Evolutionary conservation across 2,888 invertebrate species (phyloP).

Genomic region (Tinea trinotella): DNA sequence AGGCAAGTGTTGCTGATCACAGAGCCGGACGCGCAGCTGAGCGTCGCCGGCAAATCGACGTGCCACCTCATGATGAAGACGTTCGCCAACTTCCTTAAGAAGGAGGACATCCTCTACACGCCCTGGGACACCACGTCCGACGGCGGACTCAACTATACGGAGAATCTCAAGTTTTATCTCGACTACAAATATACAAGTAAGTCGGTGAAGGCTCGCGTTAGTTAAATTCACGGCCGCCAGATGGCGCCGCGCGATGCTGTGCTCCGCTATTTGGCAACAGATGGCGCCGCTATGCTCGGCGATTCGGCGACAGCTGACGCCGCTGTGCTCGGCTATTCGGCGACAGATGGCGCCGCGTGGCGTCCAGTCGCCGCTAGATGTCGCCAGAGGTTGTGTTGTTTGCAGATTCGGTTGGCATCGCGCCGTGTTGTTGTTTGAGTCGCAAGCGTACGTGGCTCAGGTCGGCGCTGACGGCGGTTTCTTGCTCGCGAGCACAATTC

Average conservation of each 20-base stretch:
- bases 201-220: slow-evolving; percentile 36
- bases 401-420: slow-evolving; percentile 81
- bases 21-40: slow-evolving; percentile 77
- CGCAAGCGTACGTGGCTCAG: slow-evolving; percentile 76
- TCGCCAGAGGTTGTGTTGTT: slow-evolving; percentile 27
- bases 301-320: background rate
- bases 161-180: slow-evolving; percentile 76
- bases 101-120: slow-evolving; percentile 55
- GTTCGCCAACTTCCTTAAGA: slow-evolving; percentile 73
- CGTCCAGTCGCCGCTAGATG: slow-evolving; percentile 35
- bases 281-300: background rate
- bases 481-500: slow-evolving; percentile 81
- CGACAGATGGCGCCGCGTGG: slow-evolving; percentile 25
- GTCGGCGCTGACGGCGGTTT: slow-evolving; percentile 83
- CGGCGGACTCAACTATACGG: slow-evolving; percentile 68
- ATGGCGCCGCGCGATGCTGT: background rate
- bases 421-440: slow-evolving; percentile 82
- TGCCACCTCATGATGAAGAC: slow-evolving; percentile 84
- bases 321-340: background rate
- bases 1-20: slow-evolving; percentile 79
- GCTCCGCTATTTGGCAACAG: background rate
- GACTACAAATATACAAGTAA: slow-evolving; percentile 81
- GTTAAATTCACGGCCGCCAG: slow-evolving; percentile 9
- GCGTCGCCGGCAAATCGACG: slow-evolving; percentile 78
- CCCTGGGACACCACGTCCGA: slow-evolving; percentile 76